Percentiles rank a stretch among this genome's conserved stretches.
Conservation (phyloP, 2,113 vertebrate species). For the Caranx melampygus region DNA sequence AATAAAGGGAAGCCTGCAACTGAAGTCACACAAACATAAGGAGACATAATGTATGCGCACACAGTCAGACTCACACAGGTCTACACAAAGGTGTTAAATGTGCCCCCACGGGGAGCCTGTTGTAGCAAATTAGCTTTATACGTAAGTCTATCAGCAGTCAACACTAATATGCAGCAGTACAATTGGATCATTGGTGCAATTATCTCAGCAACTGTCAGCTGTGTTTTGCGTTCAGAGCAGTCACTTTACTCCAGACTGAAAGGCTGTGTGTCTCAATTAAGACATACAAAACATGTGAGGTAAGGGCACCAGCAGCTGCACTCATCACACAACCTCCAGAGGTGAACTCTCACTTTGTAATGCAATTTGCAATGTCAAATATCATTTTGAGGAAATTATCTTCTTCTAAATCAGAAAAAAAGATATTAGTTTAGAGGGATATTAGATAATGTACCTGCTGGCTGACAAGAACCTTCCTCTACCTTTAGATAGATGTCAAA, state of each 20-base stretch:
- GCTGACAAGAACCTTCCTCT: conserved; percentile 10
- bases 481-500: conserved; percentile 5
- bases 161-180: conserved; percentile 57
- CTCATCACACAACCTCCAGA: background rate
- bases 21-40: conserved; percentile 20
- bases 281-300: conserved; percentile 15
- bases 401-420: background rate
- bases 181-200: conserved; percentile 68
- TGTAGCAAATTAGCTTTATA: conserved; percentile 70
- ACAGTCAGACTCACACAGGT: background rate
- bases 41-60: conserved; percentile 30
- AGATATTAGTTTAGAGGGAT: conserved; percentile 7
- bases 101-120: conserved; percentile 49
- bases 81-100: conserved; percentile 54
- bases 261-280: conserved; percentile 29
- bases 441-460: conserved; percentile 5
- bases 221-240: conserved; percentile 40
- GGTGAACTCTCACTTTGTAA: conserved; percentile 3
- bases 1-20: background rate
- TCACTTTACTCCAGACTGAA: conserved; percentile 13
- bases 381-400: background rate
- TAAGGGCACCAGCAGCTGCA: background rate
- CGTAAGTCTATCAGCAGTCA: conserved; percentile 65
- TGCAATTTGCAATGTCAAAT: conserved; percentile 19
- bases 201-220: conserved; percentile 58